Evolutionary conservation across 2,797 vertebrate genomes (phyloP).

Genomic region (Rhinogobio ventralis): DNA sequence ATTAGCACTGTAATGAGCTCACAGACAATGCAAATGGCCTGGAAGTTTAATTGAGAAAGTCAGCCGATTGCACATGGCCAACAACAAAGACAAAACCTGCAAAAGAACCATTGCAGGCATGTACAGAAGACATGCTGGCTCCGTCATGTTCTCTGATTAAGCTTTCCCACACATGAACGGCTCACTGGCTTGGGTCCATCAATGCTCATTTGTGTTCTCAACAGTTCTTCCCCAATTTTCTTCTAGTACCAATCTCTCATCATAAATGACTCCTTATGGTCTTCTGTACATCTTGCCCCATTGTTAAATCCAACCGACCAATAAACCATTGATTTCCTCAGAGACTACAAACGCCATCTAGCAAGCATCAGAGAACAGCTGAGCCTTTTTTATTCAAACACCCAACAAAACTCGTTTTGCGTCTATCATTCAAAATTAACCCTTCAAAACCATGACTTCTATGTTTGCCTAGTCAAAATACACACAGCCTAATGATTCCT

Average conservation of each 20-base stretch:
- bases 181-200: constrained; percentile 6
- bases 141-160: background rate
- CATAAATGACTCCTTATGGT: background rate
- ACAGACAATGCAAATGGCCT: constrained; percentile 65
- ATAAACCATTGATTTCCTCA: constrained; percentile 40
- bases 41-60: constrained; percentile 62
- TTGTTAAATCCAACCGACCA: constrained; percentile 23
- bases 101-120: background rate
- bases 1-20: constrained; percentile 74
- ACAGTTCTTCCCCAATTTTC: background rate
- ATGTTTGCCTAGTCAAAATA: constrained; percentile 3
- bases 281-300: background rate
- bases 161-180: constrained; percentile 9
- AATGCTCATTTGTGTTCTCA: constrained; percentile 9
- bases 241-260: background rate
- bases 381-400: background rate
- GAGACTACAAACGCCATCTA: constrained; percentile 14
- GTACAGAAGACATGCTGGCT: background rate
- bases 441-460: background rate
- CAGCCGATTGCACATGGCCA: constrained; percentile 68
- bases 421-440: background rate
- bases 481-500: background rate
- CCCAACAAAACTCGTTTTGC: background rate
- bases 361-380: constrained; percentile 30
- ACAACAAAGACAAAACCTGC: constrained; percentile 60